Percentiles rank a stretch among this genome's conserved stretches.
Evolutionary conservation across 2,888 invertebrate genomes (phyloP).

Genomic region (Lacanobia oleracea): DNA sequence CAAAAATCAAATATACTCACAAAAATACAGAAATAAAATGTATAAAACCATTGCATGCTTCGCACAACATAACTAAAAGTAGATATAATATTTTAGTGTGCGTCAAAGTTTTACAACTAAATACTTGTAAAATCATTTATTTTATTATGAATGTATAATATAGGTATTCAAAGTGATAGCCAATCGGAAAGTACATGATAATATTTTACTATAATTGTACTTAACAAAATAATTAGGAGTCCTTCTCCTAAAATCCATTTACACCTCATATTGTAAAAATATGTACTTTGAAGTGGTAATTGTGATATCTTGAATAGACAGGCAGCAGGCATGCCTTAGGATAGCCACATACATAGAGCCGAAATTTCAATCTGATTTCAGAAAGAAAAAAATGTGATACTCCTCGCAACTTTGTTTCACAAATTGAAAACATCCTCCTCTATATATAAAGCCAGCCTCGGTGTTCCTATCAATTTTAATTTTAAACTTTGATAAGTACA

Average conservation of each 20-base stretch:
- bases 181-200: slow-evolving; percentile 24
- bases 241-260: slow-evolving; percentile 15
- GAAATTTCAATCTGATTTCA: neutral
- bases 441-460: neutral
- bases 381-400: neutral
- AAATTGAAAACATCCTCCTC: neutral
- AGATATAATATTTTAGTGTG: slow-evolving; percentile 13
- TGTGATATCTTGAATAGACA: slow-evolving; percentile 4
- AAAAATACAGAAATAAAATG: slow-evolving; percentile 18
- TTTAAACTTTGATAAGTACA: slow-evolving; percentile 15
- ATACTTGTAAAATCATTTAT: slow-evolving; percentile 19
- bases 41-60: slow-evolving; percentile 20
- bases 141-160: slow-evolving; percentile 12
- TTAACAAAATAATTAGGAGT: slow-evolving; percentile 6
- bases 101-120: slow-evolving; percentile 16
- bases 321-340: too few species aligned
- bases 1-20: slow-evolving; percentile 17
- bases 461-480: slow-evolving; percentile 15
- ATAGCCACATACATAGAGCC: neutral
- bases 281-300: slow-evolving; percentile 38
- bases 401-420: neutral
- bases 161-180: neutral
- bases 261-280: slow-evolving; percentile 7
- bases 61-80: slow-evolving; percentile 5
- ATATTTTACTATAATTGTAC: slow-evolving; percentile 37